A percentile compares a stretch with the other conserved stretches of the same genome.
phyloP scores from a whole-genome alignment of 1,140 invertebrate genomes.

The Psix sp. region DNA sequence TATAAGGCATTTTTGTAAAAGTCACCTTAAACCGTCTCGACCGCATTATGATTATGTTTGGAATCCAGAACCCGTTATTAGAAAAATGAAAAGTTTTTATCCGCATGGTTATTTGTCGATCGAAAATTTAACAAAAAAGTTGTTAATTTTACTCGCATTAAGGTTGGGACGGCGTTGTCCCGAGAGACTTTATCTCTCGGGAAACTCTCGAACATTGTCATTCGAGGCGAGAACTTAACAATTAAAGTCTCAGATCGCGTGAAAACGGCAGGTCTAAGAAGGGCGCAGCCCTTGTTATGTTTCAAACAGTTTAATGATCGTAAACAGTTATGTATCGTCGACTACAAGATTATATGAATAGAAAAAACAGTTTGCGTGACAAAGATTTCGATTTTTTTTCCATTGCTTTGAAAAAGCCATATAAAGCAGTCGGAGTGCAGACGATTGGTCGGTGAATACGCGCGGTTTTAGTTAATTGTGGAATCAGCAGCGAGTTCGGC shows the following conservation, averaged over 20 bases:
- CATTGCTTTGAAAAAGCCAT: background rate
- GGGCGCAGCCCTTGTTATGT: slow-evolving; percentile 3
- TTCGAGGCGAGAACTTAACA: background rate
- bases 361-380: background rate
- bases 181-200: background rate
- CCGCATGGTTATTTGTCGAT: background rate
- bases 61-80: slow-evolving; percentile 39
- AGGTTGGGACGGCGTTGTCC: background rate
- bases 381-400: slow-evolving; percentile 1
- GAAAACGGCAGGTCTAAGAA: background rate
- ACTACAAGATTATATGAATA: background rate
- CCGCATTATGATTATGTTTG: slow-evolving; percentile 40
- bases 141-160: background rate
- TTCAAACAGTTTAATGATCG: background rate
- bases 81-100: background rate
- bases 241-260: background rate
- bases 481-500: background rate
- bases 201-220: background rate
- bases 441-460: slow-evolving; percentile 13
- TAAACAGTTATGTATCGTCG: background rate
- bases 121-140: background rate
- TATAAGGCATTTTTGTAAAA: slow-evolving; percentile 44
- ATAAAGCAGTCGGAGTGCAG: background rate
- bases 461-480: background rate
- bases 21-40: slow-evolving; percentile 4